Conservation (phyloP, 1,140 invertebrate species). For the Zaprionus camerounensis region DNA sequence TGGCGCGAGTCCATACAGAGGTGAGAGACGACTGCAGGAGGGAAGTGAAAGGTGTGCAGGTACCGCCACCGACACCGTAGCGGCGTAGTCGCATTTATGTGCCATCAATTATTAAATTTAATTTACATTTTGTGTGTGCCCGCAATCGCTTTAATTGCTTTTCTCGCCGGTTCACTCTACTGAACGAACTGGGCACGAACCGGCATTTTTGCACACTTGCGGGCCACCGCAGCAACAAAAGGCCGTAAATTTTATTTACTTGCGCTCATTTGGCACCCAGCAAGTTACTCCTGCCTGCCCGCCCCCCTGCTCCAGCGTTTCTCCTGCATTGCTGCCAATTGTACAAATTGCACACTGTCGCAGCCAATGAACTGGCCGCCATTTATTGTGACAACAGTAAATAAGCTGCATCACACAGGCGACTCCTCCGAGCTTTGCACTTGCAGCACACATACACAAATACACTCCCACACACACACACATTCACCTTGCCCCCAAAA, state of each 20-base stretch:
- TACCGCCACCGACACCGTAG: neutral
- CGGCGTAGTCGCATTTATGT: constrained; percentile 59
- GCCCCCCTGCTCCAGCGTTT: neutral
- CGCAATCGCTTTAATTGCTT: constrained; percentile 76
- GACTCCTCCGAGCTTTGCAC: constrained; percentile 24
- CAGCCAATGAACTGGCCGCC: constrained; percentile 55
- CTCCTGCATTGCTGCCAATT: constrained; percentile 34
- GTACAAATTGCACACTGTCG: constrained; percentile 55
- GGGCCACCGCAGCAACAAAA: constrained; percentile 72
- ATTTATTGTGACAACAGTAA: constrained; percentile 51
- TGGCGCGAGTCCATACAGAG: constrained; percentile 85
- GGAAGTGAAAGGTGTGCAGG: neutral
- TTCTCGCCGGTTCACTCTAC: constrained; percentile 30
- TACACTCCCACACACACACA: neutral
- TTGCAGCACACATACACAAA: constrained; percentile 27
- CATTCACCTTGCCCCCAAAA: neutral
- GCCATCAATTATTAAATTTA: constrained; percentile 83
- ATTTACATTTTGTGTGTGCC: constrained; percentile 78
- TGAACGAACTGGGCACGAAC: constrained; percentile 23
- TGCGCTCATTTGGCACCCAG: constrained; percentile 60
- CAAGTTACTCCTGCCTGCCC: constrained; percentile 10
- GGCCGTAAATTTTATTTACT: constrained; percentile 80
- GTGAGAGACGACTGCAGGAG: constrained; percentile 42
- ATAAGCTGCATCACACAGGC: constrained; percentile 36
- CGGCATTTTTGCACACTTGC: constrained; percentile 60